Evolutionary conservation across 2,888 invertebrate genomes (phyloP).

Genomic region (Psylliodes chrysocephalus): DNA sequence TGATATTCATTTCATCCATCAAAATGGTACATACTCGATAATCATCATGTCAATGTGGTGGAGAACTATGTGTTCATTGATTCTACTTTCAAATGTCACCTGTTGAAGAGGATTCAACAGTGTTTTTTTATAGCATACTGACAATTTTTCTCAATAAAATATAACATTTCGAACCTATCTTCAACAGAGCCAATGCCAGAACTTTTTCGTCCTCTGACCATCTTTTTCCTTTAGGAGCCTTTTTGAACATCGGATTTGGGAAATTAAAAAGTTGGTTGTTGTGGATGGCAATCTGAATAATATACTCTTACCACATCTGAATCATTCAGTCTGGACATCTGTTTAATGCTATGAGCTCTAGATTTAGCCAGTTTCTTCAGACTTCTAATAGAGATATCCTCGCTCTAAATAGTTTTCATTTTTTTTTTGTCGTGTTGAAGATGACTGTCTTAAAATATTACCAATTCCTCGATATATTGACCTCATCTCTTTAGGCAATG

Average conservation of each 20-base stretch:
- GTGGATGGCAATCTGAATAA: conserved; percentile 13
- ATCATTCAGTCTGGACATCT: conserved; percentile 14
- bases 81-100: conserved; percentile 35
- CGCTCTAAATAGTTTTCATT: conserved; percentile 2
- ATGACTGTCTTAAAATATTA: background rate
- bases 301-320: conserved; percentile 5
- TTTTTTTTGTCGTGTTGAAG: background rate
- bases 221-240: conserved; percentile 31
- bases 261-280: conserved; percentile 36
- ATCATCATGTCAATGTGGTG: conserved; percentile 9
- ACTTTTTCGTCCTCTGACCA: conserved; percentile 42
- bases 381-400: background rate
- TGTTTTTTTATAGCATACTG: conserved; percentile 37
- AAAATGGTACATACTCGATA: conserved; percentile 14
- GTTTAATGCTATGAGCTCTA: background rate
- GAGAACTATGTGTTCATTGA: conserved; percentile 38
- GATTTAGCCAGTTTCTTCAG: conserved; percentile 4
- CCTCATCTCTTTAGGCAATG: background rate
- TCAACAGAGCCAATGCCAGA: conserved; percentile 24
- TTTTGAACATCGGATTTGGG: conserved; percentile 17
- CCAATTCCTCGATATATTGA: conserved; percentile 5
- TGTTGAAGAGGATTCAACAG: conserved; percentile 32
- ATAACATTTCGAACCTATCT: conserved; percentile 34
- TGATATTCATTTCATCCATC: conserved; percentile 44
- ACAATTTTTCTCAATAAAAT: conserved; percentile 33